Conservation (phyloP, 2,797 vertebrate species). For the Loriculus beryllinus region DNA sequence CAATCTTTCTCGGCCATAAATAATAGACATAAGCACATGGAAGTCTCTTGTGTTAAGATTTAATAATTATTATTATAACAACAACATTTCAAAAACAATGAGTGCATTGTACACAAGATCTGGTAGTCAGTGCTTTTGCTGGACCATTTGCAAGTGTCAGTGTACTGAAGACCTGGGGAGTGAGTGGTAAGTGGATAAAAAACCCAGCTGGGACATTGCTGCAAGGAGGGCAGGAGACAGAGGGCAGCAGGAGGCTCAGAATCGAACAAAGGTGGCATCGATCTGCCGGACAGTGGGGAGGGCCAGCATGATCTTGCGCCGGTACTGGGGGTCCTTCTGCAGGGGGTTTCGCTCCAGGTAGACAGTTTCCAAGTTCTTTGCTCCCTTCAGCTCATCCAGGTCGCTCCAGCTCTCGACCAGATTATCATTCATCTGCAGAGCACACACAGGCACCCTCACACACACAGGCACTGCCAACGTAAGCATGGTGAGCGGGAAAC, state of each 20-base stretch:
- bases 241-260: constrained; percentile 77
- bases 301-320: constrained; percentile 96
- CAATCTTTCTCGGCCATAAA: not conserved
- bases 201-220: constrained; percentile 44
- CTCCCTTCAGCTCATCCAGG: constrained; percentile 94
- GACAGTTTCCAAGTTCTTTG: constrained; percentile 90
- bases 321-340: constrained; percentile 97
- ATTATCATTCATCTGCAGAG: constrained; percentile 95
- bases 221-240: not conserved
- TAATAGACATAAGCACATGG: not conserved
- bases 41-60: constrained; percentile 52
- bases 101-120: constrained; percentile 52
- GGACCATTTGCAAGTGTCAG: constrained; percentile 48
- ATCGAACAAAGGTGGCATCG: constrained; percentile 95
- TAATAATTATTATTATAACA: constrained; percentile 61
- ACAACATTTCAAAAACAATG: constrained; percentile 59
- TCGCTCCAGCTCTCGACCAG: constrained; percentile 96
- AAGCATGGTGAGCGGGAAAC: not conserved
- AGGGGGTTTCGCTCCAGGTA: constrained; percentile 95
- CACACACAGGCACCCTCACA: not conserved
- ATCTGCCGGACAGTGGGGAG: constrained; percentile 94
- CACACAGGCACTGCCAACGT: not conserved
- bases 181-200: constrained; percentile 56
- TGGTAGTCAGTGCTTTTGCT: constrained; percentile 55
- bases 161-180: constrained; percentile 47